These are phyloP conservation scores for Choristoneura rosaceana DNA, from an alignment of 2,888 invertebrate species.

Conservation along the genomic window DNA sequence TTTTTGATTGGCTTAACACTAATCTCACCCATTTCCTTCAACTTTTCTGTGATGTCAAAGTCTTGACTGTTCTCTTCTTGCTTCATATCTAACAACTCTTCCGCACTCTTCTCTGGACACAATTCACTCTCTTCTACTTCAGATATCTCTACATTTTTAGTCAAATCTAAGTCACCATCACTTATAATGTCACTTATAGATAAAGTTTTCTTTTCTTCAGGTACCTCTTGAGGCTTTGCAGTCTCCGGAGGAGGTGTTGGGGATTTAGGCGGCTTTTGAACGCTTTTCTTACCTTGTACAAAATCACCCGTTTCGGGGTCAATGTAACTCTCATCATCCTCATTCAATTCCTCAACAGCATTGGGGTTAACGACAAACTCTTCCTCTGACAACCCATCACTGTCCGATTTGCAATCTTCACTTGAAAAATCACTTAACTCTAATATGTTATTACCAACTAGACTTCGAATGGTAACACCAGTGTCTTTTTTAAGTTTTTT, in stretches of 20 bases:
- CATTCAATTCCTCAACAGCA: constrained; percentile 77
- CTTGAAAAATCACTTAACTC: constrained; percentile 81
- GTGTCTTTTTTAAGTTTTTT: constrained; percentile 83
- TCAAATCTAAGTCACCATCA: constrained; percentile 77
- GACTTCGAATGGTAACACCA: constrained; percentile 79
- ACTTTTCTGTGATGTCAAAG: constrained; percentile 86
- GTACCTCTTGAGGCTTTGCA: constrained; percentile 40
- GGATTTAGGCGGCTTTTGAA: constrained; percentile 50
- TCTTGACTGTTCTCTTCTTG: constrained; percentile 79
- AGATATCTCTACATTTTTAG: constrained; percentile 80
- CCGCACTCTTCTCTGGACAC: constrained; percentile 74
- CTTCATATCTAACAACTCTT: constrained; percentile 74
- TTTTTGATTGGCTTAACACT: constrained; percentile 77
- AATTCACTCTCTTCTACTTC: constrained; percentile 78
- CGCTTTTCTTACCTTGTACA: constrained; percentile 61
- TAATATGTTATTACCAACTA: constrained; percentile 80
- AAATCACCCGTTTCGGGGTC: constrained; percentile 83
- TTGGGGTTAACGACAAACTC: constrained; percentile 80
- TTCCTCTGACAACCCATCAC: constrained; percentile 81
- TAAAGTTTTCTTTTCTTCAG: constrained; percentile 71
- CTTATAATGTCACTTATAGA: constrained; percentile 82
- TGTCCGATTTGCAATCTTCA: constrained; percentile 75
- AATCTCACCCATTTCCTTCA: constrained; percentile 87
- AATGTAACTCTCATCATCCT: constrained; percentile 81
- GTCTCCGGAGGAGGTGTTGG: constrained; percentile 43